Conservation (phyloP, 2,113 vertebrate genomes). For the Shinisaurus crocodilurus region DNA sequence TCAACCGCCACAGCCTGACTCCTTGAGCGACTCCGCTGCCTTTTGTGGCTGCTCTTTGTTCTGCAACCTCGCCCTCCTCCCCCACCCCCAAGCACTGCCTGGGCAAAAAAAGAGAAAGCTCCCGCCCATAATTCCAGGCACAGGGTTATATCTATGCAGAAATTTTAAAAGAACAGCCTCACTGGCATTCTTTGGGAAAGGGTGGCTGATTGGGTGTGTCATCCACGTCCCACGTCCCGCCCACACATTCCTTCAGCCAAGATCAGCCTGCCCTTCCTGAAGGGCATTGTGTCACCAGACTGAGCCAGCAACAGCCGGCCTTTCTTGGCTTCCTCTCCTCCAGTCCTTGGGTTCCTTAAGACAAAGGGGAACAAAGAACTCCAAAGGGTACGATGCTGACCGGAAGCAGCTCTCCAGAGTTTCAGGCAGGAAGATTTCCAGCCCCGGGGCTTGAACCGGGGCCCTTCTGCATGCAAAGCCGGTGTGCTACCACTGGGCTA, state of each 20-base stretch:
- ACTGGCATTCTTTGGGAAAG: not conserved
- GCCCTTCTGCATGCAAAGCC: too few species aligned
- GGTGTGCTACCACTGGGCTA: too few species aligned
- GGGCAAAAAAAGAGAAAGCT: not conserved
- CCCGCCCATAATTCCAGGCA: not conserved
- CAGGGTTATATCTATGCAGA: not conserved
- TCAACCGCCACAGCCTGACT: too few species aligned
- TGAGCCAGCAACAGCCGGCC: not conserved
- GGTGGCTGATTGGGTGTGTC: not conserved
- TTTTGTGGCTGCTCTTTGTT: not conserved
- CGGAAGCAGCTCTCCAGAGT: too few species aligned
- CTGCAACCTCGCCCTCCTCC: not conserved
- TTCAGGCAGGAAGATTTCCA: too few species aligned
- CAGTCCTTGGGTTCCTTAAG: not conserved
- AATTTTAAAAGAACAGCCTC: not conserved
- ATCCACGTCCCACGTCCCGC: too few species aligned
- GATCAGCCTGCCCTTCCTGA: not conserved
- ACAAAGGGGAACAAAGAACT: not conserved
- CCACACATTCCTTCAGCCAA: not conserved
- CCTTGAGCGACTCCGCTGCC: not conserved
- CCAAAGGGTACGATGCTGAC: too few species aligned
- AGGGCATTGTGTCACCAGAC: not conserved
- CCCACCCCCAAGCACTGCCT: too few species aligned
- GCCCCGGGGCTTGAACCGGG: too few species aligned
- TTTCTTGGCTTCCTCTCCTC: not conserved